Evolutionary conservation across 1,140 invertebrate species (phyloP), one percentile per base, ranked within the genome.

Genomic region (Camponotus pennsylvanicus): DNA sequence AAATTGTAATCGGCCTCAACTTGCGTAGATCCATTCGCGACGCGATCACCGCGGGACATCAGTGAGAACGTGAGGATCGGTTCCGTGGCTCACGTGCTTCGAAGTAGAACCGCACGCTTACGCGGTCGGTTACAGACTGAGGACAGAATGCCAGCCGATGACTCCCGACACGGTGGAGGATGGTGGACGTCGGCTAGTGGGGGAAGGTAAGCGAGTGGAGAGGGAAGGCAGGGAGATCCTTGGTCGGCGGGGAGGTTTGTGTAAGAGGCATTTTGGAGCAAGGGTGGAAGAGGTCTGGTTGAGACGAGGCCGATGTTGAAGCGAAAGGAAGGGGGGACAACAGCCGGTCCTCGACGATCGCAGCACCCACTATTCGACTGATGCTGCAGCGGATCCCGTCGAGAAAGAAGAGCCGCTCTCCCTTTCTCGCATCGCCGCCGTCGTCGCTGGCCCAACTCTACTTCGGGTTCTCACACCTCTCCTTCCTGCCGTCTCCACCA

Each of bases 81-180:
- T 61, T 40, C 13, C 40, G 9, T 37, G 18, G 52, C 3, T 59
- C 78, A 13, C 27, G 27, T 9, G 6, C 45, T 15, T n/a, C 18
- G 18, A 34, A 61, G 88, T 83, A 34, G 90, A 88, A 79, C 87
- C 92, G 91, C 90, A 94, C 94, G 93, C 93, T 93, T 93, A 92
- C 93, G 93, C 94, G 91, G 88, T 93, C 93, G 88, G 88, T 92
- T 91, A 90, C 88, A 90, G 92, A 94, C 94, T 94, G 92, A 94
- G 90, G 88, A 86, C 86, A 87, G 86, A 85, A 86, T 37, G 86
- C 69, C 79, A 88, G 77, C 85, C 92, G 93, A 93, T 92, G 91
- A 92, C 89, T 92, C 92, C 91, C 92, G 92, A 88, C 87, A 87
- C 83, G 59, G 86, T 80, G 78, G 83, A 83, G 87, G 80, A 89